Evolutionary conservation across 2,797 vertebrate species (phyloP), one percentile per base, ranked within the genome.

Genomic region (Tragopan temminckii): DNA sequence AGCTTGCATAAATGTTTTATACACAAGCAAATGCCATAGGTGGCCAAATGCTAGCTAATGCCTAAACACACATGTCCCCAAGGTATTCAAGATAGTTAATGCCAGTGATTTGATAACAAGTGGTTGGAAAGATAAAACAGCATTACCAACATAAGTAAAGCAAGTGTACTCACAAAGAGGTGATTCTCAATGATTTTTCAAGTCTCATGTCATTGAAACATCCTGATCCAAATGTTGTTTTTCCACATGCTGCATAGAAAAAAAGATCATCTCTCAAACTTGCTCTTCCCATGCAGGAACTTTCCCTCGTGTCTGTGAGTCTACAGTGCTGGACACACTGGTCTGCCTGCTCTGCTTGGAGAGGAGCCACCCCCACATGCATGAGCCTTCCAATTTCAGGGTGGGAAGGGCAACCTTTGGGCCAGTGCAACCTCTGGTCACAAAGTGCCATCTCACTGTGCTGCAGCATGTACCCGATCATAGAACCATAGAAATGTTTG

Each of bases 41-140:
- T 88, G 80, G 67, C 17, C 85, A 88, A 95, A 95, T 96, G 95
- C 82, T 89, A 96, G 69, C 81, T 92, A 96, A 90, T 77, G 89
- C 55, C 66, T 50, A 58, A 72, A 46, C n/a, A 27, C 7, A 20
- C 0, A 0, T 25, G 7, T 36, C 35, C 88, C 64, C 43, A 52
- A 82, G 33, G 31, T 9, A 57, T 53, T 74, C 24, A n/a, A 42
- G 29, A 18, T 50, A 64, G 31, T 45, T 90, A 48, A 36, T 67
- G 35, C 33, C 50, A 79, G 46, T 18, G 15, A 53, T 23, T 58
- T 40, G 33, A 63, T 84, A 84, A 63, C 12, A 67, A 42, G 64
- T 40, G 72, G 23, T 40, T 57, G n/a, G 24, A 92, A 23, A 72
- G 38, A 43, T 25, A 63, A 90, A 85, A 2, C 27, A 62, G 11